phyloP scores from a whole-genome alignment of 2,113 vertebrate genomes.

The Marmota flaviventris region DNA sequence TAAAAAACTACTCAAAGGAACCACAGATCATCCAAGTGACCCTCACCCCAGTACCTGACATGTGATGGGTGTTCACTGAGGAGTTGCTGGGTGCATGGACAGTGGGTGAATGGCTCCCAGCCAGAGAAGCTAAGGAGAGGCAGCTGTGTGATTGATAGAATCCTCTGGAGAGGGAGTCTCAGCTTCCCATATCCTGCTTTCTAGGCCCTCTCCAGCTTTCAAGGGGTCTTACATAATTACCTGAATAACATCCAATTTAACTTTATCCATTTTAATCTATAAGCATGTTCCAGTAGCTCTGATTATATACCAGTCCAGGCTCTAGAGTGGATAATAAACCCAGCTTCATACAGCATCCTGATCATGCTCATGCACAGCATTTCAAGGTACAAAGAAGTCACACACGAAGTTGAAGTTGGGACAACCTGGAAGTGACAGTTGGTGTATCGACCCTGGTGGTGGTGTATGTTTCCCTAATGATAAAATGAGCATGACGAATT shows the following conservation, averaged over 20 bases:
- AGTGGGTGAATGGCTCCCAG: not conserved
- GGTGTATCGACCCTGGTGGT: not conserved
- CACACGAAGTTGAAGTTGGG: not conserved
- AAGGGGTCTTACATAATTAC: not conserved
- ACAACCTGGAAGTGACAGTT: not conserved
- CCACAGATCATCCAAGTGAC: accelerated
- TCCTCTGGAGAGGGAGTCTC: not conserved
- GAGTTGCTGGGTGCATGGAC: not conserved
- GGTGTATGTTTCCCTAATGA: not conserved
- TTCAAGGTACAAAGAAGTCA: not conserved
- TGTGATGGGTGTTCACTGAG: accelerated
- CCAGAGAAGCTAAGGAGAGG: not conserved
- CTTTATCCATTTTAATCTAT: not conserved
- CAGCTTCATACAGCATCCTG: not conserved
- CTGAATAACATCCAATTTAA: not conserved
- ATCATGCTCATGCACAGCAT: not conserved
- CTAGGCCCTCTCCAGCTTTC: not conserved
- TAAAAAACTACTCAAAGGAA: not conserved
- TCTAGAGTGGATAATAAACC: not conserved
- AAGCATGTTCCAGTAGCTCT: not conserved
- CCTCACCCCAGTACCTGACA: accelerated
- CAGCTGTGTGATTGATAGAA: not conserved
- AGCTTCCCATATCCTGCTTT: not conserved
- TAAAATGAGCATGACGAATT: not conserved
- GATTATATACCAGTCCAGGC: not conserved